Percentiles rank a stretch among this genome's conserved stretches.
phyloP scores from a whole-genome alignment of 2,113 vertebrate species.

The Dasyornis broadbenti region DNA sequence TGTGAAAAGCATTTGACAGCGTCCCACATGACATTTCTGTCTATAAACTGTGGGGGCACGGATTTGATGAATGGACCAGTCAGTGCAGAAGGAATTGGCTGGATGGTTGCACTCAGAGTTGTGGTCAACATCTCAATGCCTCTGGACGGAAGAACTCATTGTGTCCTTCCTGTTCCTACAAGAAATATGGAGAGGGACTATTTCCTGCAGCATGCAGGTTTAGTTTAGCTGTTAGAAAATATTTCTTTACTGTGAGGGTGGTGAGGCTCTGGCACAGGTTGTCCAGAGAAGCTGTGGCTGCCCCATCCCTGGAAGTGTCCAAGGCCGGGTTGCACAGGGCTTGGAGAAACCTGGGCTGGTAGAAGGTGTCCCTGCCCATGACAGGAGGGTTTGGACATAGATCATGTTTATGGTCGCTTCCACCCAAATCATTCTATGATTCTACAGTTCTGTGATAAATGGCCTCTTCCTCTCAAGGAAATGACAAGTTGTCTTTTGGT shows the following conservation, averaged over 20 bases:
- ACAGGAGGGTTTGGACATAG: background rate
- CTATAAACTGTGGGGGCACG: background rate
- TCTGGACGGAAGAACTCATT: background rate
- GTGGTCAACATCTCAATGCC: background rate
- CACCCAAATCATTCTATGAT: accelerated
- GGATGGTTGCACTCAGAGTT: no score
- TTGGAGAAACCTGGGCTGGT: background rate
- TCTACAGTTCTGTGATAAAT: background rate
- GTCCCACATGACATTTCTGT: no score
- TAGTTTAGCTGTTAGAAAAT: no score
- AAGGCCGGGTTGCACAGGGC: background rate
- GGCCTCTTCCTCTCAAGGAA: background rate
- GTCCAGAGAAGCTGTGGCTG: background rate
- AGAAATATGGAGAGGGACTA: background rate
- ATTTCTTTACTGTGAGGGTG: background rate
- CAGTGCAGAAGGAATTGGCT: background rate
- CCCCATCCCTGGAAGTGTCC: background rate
- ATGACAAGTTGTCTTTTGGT: background rate
- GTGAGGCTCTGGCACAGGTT: background rate
- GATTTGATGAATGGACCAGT: background rate
- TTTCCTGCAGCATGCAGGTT: no score
- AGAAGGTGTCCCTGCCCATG: background rate
- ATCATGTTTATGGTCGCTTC: background rate
- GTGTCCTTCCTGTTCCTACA: background rate
- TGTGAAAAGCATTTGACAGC: background rate